Base-by-base conservation (phyloP, 2,797 vertebrate genomes). In the Crenuchus spilurus region DNA sequence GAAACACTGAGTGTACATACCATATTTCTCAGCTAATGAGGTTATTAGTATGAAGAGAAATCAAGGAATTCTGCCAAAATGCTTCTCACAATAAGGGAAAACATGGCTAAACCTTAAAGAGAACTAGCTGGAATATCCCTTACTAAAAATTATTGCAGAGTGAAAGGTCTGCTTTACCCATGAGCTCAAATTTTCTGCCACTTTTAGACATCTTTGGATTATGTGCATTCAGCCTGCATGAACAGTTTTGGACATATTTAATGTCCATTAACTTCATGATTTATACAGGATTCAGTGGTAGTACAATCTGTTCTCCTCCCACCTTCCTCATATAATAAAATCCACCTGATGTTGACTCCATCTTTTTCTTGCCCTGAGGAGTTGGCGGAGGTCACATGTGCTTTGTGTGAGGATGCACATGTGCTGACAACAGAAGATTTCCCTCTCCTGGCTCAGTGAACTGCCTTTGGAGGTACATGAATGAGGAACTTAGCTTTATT, bases 401-500 rank as follows among this genome's bases (percentile, higher is more conserved):
- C 31, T 81, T 69, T 57, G 22, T 69, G 9, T 66, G 26, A 73
- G 57, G 28, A 49, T 48, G 57, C 81, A 77, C 67, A 72, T 84
- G 75, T 79, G 72, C 62, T 69, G 58, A 79, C 18, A 49, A n/a
- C 46, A 76, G 67, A 13, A 55, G 37, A 67, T 54, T 39, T 31
- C 13, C 41, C 28, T 49, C 39, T 30, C 10, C 18, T 63, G 61
- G 41, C 55, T 69, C n/a, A 39, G 33, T 42, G 39, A 37, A 51
- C 16, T 13, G 42, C 28, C 4, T 54, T 18, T 37, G 8, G 35
- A 55, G 28, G 35, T 11, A 22, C 60, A 55, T 44, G 6, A 60
- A 57, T 44, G 14, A 42, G 18, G 16, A 46, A 51, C 41, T 41
- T 52, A 26, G 63, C 44, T 76, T 49, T 14, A 26, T 20, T 11